Base-by-base conservation (phyloP, 2,888 invertebrate species). In the Clistopyga incitator region DNA sequence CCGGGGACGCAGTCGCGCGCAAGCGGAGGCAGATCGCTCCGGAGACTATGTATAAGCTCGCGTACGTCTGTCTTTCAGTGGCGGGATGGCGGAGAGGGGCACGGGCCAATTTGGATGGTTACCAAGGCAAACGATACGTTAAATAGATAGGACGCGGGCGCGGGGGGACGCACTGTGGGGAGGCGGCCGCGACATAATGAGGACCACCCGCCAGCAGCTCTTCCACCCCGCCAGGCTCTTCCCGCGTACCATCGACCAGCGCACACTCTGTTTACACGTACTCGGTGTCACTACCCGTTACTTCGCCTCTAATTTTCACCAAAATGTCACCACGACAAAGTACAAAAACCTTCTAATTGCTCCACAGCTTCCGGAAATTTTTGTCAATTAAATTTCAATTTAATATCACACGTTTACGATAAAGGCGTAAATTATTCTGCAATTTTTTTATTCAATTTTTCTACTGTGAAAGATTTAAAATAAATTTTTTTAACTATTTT, bases 61-160 rank as follows among this genome's bases (percentile, higher is more conserved):
- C 23, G 72, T 67, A 72, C 47, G 71, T 54, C 18, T 76, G 67
- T 61, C 74, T 77, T 71, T 68, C 56, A 45, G 76, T 65, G 70
- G 23, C 23, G 82, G 64, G 45, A 78, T 34, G 71, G 72, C 67
- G 82, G 45, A 64, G 90, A 89, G 90, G 88, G 88, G 88, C 90
- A 88, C 88, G 90, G 90, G 90, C 92, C 92, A 92, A 93, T 93
- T 93, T 93, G 92, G 93, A 92, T 90, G 92, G 91, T 92, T 92
- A 93, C 93, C 92, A 92, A 92, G 92, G 90, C 92, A 92, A 93
- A 92, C 92, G 93, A 93, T 92, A 92, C 92, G 92, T 93, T 93
- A 91, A 92, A 93, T 92, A 93, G 93, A 93, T 93, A 93, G 93
- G 92, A 92, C 90, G 90, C 89, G 90, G 89, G 81, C 87, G 86